phyloP scores from a whole-genome alignment of 2,113 vertebrate species.

The Pseudopodoces humilis region DNA sequence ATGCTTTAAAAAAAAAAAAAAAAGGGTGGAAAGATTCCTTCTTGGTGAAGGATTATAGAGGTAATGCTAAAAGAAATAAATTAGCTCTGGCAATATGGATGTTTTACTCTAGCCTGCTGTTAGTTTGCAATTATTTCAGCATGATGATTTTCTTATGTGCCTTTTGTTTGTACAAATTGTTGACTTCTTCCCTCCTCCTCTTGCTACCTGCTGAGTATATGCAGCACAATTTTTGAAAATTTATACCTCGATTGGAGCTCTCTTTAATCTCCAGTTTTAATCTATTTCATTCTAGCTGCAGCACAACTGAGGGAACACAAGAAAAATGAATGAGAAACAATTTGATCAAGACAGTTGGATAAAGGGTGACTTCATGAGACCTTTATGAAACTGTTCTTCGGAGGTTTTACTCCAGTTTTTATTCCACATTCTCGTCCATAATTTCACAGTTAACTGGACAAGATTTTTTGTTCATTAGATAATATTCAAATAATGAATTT shows the following conservation, averaged over 20 bases:
- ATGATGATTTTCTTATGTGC: not conserved
- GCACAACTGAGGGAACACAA: not conserved
- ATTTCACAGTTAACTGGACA: not conserved
- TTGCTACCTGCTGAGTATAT: not conserved
- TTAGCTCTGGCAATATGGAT: not conserved
- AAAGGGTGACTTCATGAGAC: not conserved
- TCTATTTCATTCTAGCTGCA: not conserved
- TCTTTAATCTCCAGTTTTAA: not conserved
- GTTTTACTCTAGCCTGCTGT: not conserved
- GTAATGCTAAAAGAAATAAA: not conserved
- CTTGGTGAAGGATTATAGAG: not conserved
- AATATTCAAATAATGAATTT: not conserved
- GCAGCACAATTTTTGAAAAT: not conserved
- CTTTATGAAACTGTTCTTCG: not conserved
- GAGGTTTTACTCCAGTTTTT: not conserved
- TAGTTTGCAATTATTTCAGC: not conserved
- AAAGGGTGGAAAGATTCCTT: not conserved
- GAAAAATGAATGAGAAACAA: not conserved
- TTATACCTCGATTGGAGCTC: not conserved
- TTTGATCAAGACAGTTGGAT: not conserved
- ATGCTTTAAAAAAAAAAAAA: not conserved
- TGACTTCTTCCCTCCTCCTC: not conserved
- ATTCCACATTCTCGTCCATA: not conserved
- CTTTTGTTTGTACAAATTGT: not conserved
- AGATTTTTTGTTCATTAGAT: not conserved